phyloP scores from a whole-genome alignment of 2,888 invertebrate species.

The Lasioglossum marginatum region DNA sequence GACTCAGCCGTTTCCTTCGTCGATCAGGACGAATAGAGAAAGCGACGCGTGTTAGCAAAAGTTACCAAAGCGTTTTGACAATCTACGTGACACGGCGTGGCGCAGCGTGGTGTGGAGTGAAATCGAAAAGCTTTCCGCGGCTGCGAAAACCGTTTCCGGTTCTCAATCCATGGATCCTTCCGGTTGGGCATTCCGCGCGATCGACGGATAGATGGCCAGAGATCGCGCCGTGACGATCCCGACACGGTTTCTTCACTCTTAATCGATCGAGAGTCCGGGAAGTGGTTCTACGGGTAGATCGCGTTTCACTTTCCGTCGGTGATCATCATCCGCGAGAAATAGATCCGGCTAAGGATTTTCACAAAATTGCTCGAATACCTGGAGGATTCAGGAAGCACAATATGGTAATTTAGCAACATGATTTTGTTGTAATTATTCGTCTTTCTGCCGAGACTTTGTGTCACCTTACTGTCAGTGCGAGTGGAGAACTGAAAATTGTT shows the following conservation, averaged over 20 bases:
- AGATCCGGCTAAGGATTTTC: neutral
- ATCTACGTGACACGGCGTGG: conserved; percentile 34
- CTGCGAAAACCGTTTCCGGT: neutral
- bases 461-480: too few species aligned
- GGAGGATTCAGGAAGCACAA: neutral
- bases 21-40: conserved; percentile 44
- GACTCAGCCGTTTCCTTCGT: conserved; percentile 22
- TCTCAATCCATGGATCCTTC: neutral
- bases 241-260: neutral
- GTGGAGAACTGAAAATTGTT: neutral
- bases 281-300: neutral
- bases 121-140: conserved; percentile 47
- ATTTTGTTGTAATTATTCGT: neutral
- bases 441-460: too few species aligned
- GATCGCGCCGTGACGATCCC: conserved; percentile 1
- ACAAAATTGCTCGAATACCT: neutral
- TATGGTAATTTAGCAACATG: neutral
- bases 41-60: conserved; percentile 14
- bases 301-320: conserved; percentile 34
- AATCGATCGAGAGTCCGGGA: conserved; percentile 14
- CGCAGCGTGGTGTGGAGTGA: conserved; percentile 32
- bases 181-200: neutral
- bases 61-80: conserved; percentile 49
- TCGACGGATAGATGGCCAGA: neutral
- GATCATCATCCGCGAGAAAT: conserved; percentile 7